These are phyloP conservation scores for Chondrilla cf. caribensis DNA, from an alignment of 37 sponge, comb jelly and placozoan genomes.

Conservation along the genomic window DNA sequence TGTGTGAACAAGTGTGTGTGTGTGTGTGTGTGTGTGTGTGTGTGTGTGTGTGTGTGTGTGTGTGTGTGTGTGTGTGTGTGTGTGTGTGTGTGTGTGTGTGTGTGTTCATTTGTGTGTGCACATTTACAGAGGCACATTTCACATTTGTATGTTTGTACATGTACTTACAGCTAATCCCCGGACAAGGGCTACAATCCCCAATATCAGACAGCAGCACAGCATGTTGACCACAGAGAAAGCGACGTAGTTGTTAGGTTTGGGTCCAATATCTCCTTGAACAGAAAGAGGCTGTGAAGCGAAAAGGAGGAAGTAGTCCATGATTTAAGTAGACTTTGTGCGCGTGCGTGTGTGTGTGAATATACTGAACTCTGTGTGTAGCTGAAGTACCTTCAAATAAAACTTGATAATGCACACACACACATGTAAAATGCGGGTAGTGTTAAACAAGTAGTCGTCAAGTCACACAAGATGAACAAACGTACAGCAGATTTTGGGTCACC, in stretches of 20 bases:
- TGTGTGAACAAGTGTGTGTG: not conserved
- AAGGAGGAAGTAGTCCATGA: too few species aligned
- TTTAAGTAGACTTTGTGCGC: too few species aligned
- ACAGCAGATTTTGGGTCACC: too few species aligned
- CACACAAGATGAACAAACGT: not conserved
- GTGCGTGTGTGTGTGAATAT: too few species aligned
- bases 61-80: conserved; percentile 1
- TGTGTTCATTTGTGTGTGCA: too few species aligned
- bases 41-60: conserved; percentile 8
- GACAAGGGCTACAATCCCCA: not conserved
- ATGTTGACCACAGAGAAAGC: not conserved
- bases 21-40: conserved; percentile 9
- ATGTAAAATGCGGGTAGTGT: too few species aligned
- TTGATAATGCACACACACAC: not conserved
- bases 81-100: too few species aligned
- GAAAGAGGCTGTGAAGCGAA: not conserved
- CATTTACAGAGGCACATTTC: too few species aligned
- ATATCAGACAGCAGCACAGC: not conserved
- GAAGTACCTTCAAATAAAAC: not conserved
- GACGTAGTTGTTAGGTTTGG: not conserved
- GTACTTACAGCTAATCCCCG: not conserved
- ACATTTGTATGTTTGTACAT: not conserved
- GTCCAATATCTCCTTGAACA: not conserved
- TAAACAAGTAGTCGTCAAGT: too few species aligned
- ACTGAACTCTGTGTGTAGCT: too few species aligned